Evolutionary conservation across 2,888 invertebrate species (phyloP).

Genomic region (Ametastegia equiseti): DNA sequence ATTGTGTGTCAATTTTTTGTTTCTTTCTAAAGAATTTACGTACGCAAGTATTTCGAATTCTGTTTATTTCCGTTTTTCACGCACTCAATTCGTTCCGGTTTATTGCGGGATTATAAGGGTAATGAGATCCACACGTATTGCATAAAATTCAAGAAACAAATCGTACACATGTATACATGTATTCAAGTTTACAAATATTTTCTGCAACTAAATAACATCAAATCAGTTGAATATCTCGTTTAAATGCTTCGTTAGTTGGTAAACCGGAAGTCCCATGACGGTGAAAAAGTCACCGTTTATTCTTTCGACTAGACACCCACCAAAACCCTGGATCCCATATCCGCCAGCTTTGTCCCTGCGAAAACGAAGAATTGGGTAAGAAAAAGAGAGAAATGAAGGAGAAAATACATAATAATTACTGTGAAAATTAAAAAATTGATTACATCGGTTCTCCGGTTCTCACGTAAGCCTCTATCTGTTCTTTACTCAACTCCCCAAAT

Average conservation of each 20-base stretch:
- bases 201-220: no score
- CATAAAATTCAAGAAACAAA: no score
- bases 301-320: constrained; percentile 88
- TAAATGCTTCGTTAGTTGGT: constrained; percentile 70
- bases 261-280: constrained; percentile 92
- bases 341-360: constrained; percentile 92
- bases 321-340: constrained; percentile 92
- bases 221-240: constrained; percentile 65
- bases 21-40: no score
- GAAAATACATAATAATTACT: constrained; percentile 38
- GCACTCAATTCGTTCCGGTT: no score
- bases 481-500: constrained; percentile 85
- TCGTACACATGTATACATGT: no score
- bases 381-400: constrained; percentile 29
- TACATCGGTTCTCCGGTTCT: constrained; percentile 94
- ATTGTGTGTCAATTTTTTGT: no score
- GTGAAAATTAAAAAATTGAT: constrained; percentile 69
- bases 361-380: not conserved
- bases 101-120: no score
- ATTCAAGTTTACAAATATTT: no score
- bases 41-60: no score
- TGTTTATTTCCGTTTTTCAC: no score
- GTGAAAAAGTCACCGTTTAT: constrained; percentile 93
- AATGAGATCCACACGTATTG: no score
- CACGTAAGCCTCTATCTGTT: constrained; percentile 90